Evolutionary conservation across 2,888 invertebrate genomes (phyloP).

Genomic region (Drosophila pegasa): DNA sequence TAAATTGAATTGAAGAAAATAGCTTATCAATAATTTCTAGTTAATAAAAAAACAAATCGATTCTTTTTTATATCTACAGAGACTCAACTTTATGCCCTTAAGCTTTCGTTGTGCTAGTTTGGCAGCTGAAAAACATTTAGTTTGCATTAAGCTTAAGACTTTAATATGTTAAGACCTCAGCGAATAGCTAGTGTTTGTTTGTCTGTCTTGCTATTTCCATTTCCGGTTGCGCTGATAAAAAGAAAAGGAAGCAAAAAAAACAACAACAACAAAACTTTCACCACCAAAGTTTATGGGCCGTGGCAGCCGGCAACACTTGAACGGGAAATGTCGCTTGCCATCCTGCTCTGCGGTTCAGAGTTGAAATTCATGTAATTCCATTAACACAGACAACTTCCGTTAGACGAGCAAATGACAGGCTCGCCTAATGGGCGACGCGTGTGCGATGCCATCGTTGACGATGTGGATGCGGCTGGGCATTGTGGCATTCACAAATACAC

Average conservation of each 20-base stretch:
- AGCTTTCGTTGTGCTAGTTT: not conserved
- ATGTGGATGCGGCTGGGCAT: conserved; percentile 25
- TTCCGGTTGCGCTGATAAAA: conserved; percentile 45
- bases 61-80: too few relatives aligned
- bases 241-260: conserved; percentile 9
- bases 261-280: conserved; percentile 45
- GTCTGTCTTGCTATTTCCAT: conserved; percentile 47
- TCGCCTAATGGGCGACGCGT: conserved; percentile 65
- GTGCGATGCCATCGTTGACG: conserved; percentile 33
- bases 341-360: conserved; percentile 66
- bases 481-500: conserved; percentile 33
- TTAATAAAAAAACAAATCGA: not conserved
- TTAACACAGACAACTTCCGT: conserved; percentile 78
- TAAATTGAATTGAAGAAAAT: not conserved
- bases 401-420: conserved; percentile 68
- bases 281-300: conserved; percentile 54
- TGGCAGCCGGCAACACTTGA: conserved; percentile 16
- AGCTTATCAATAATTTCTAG: not conserved
- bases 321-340: conserved; percentile 51
- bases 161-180: conserved; percentile 32
- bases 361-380: conserved; percentile 79
- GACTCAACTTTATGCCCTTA: not conserved
- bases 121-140: conserved; percentile 13
- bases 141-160: conserved; percentile 11
- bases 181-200: conserved; percentile 13